phyloP scores from a whole-genome alignment of 2,888 invertebrate species.

The Asteroscopus sphinx region DNA sequence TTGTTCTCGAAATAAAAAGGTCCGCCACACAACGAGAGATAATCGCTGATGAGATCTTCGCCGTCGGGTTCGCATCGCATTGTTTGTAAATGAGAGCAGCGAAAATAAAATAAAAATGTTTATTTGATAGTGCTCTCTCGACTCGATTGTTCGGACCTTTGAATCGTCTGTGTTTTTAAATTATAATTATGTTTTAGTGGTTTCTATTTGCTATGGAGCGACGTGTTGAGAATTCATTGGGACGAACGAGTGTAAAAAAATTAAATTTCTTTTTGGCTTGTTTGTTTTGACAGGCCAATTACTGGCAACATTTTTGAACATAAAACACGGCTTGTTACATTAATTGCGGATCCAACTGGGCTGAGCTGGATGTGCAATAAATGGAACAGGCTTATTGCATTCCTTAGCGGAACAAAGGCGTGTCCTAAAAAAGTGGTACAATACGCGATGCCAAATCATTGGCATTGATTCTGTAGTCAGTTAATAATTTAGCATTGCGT shows the following conservation, averaged over 20 bases:
- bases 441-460: no score
- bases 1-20: slow-evolving; percentile 58
- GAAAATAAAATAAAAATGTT: slow-evolving; percentile 75
- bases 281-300: slow-evolving; percentile 45
- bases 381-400: slow-evolving; percentile 12
- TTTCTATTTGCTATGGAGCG: slow-evolving; percentile 53
- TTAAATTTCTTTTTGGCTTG: slow-evolving; percentile 22
- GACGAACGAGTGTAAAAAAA: slow-evolving; percentile 17
- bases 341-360: slow-evolving; percentile 19
- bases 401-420: slow-evolving; percentile 2
- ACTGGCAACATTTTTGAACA: slow-evolving; percentile 33
- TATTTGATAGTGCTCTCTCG: slow-evolving; percentile 70
- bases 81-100: slow-evolving; percentile 84
- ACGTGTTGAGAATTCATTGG: slow-evolving; percentile 38
- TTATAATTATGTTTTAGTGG: slow-evolving; percentile 61
- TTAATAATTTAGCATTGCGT: no score
- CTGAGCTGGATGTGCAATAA: slow-evolving; percentile 15
- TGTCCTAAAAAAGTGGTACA: neutral
- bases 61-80: slow-evolving; percentile 77
- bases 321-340: slow-evolving; percentile 22
- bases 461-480: no score
- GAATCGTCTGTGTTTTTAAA: slow-evolving; percentile 63
- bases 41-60: slow-evolving; percentile 81
- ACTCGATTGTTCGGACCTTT: slow-evolving; percentile 67
- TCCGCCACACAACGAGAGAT: slow-evolving; percentile 69